Base-by-base conservation (phyloP, 2,888 invertebrate species). In the Tetragonisca angustula region DNA sequence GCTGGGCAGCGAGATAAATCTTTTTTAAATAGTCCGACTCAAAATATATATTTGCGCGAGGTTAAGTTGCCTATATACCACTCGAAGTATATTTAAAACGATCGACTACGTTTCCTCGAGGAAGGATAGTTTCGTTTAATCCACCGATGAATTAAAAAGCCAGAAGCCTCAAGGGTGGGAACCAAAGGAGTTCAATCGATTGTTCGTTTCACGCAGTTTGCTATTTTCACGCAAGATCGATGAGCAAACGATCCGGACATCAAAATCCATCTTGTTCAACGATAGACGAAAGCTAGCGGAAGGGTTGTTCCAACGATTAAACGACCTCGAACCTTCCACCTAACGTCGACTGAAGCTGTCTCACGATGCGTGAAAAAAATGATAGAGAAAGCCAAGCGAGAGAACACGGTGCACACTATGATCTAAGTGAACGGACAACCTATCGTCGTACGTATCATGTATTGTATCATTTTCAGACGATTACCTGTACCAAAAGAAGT, bases 251-350 rank as follows among this genome's bases (percentile, higher is more conserved):
- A 27, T 61, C n/a, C 27, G 19, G 11, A 43, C 24, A 17, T 43
- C n/a, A 24, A 62, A 50, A 78, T 78, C 65, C 24, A 71, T 59
- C 70, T 71, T 67, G 65, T 32, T 61, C 27, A 65, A 59, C 59
- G 70, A 24, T 70, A 62, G 61, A 36, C 64, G 76, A 75, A 75
- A 68, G 62, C 79, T 27, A 75, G 62, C 56, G 73, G 32, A 76
- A 77, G 50, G 52, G 68, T 65, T 73, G 72, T 76, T 69, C 73
- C 76, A 36, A 73, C 65, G 76, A 74, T 81, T 64, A 83, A 73
- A 69, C 73, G 72, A 69, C 68, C 64, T 68, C 27, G 49, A 54
- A 52, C 65, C 76, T 74, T 61, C 49, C 19, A n/a, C 65, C 19
- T 49, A 36, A 43, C 50, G 9, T 43, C n/a, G 19, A 13, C 54